Base-by-base conservation (phyloP, 1,140 invertebrate genomes). In the Whitmania pigra region DNA sequence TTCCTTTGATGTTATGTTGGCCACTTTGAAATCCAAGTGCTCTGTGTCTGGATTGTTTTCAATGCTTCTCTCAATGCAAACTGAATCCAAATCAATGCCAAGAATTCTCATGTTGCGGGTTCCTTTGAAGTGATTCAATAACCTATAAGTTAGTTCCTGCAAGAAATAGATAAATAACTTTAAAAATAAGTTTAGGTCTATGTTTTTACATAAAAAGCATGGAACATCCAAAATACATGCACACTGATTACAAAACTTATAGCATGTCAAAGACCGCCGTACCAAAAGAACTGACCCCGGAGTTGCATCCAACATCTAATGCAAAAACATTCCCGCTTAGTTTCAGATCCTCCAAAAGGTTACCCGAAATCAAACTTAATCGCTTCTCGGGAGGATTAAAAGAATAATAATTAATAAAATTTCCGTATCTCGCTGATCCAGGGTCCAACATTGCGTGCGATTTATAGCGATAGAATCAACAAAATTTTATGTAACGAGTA, bases 361-460 rank as follows among this genome's bases (percentile, higher is more conserved):
- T 20, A 25, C 22, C 29, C 22, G 57, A 18, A 25, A 63, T 63
- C 22, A 63, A 63, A 22, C 29, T 63, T n/a, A 63, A 63, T 31
- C 57, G 22, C 29, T 63, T 31, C 20, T 22, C 22, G 22, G 57
- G 57, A 22, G 57, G 57, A 15, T 63, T 63, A 17, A 63, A 63
- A 63, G 57, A 63, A 63, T 63, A 63, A n/a, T 63, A 63, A 63
- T 63, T 63, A 25, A 63, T 63, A 63, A 63, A 63, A 63, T 63
- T 63, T 63, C 57, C 57, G 15, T 7, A 13, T 20, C 57, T 22
- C 22, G 57, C 57, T 25, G 57, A 22, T 22, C 57, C 57, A 11
- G 57, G 57, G 29, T 63, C 57, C 7, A n/a, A 63, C 57, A 63
- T 63, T 15, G 29, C 18, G 1, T 7, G 6, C 18, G 29, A 63